A percentile compares a stretch with the other conserved stretches of the same genome.
phyloP scores from a whole-genome alignment of 1,140 invertebrate species.

The Agraylea sexmaculata region DNA sequence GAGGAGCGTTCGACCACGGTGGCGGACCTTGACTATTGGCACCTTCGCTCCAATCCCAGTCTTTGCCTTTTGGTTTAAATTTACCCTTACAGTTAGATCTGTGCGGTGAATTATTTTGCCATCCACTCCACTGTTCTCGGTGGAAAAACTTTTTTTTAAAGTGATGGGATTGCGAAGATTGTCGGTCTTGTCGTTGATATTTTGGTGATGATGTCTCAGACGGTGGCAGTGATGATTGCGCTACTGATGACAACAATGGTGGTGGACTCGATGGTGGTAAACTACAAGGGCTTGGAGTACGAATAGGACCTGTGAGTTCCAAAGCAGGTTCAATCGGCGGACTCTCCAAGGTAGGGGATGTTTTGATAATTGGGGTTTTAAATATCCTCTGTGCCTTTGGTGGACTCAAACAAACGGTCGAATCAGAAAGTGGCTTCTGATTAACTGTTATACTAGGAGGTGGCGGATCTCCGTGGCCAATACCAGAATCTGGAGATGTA shows the following conservation, averaged over 20 bases:
- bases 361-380: slow-evolving; percentile 27
- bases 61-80: slow-evolving; percentile 56
- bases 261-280: slow-evolving; percentile 34
- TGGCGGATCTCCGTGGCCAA: slow-evolving; percentile 51
- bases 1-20: slow-evolving; percentile 15
- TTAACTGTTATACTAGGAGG: slow-evolving; percentile 21
- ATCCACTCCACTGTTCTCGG: slow-evolving; percentile 46
- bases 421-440: slow-evolving; percentile 12
- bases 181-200: slow-evolving; percentile 30
- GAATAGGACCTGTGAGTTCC: slow-evolving; percentile 39
- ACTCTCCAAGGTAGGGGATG: slow-evolving; percentile 27
- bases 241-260: slow-evolving; percentile 16
- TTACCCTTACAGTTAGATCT: slow-evolving; percentile 27
- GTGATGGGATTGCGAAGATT: slow-evolving; percentile 43
- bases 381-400: slow-evolving; percentile 28
- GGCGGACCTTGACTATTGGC: slow-evolving; percentile 26
- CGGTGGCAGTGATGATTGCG: slow-evolving; percentile 29
- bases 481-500: slow-evolving; percentile 65
- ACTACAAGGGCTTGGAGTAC: slow-evolving; percentile 44
- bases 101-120: slow-evolving; percentile 33
- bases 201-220: no score
- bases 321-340: slow-evolving; percentile 27
- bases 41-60: slow-evolving; percentile 53
- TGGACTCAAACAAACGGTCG: slow-evolving; percentile 20
- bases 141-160: slow-evolving; percentile 74